A percentile compares a stretch with the other conserved stretches of the same genome.
phyloP scores from a whole-genome alignment of 2,888 invertebrate genomes.

The Flexamia atlantica region DNA sequence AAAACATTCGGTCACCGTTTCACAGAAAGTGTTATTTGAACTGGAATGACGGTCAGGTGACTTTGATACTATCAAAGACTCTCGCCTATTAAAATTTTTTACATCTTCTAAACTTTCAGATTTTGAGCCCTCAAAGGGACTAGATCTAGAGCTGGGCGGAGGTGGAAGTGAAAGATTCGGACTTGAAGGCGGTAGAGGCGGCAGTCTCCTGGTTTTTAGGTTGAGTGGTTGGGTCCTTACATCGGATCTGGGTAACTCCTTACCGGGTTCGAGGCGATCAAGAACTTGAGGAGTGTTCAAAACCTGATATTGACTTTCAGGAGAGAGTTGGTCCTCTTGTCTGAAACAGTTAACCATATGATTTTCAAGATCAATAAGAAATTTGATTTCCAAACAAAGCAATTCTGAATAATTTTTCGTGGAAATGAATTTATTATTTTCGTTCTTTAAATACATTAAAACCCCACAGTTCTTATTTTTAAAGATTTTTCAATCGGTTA shows the following conservation, averaged over 20 bases:
- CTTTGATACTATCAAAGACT: not conserved
- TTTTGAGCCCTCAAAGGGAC: not conserved
- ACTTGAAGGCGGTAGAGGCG: constrained; percentile 66
- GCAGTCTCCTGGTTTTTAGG: constrained; percentile 56
- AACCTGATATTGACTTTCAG: constrained; percentile 43
- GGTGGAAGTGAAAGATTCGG: not conserved
- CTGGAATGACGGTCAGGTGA: constrained; percentile 2
- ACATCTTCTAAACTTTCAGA: not conserved
- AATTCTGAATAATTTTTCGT: too few species aligned
- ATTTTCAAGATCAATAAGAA: too few species aligned
- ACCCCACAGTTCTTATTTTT: too few species aligned
- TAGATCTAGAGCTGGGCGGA: not conserved
- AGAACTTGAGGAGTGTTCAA: not conserved
- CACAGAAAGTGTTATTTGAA: not conserved
- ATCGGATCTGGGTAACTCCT: not conserved
- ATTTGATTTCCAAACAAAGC: too few species aligned
- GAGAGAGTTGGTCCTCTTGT: not conserved
- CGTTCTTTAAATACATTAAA: too few species aligned
- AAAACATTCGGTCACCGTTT: not conserved
- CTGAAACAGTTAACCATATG: not conserved
- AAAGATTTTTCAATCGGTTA: too few species aligned
- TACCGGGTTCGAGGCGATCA: not conserved
- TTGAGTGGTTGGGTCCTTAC: not conserved
- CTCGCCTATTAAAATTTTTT: not conserved
- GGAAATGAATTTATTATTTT: too few species aligned